Base-by-base conservation (phyloP, 2,797 vertebrate genomes). In the Dromococcyx pavoninus region DNA sequence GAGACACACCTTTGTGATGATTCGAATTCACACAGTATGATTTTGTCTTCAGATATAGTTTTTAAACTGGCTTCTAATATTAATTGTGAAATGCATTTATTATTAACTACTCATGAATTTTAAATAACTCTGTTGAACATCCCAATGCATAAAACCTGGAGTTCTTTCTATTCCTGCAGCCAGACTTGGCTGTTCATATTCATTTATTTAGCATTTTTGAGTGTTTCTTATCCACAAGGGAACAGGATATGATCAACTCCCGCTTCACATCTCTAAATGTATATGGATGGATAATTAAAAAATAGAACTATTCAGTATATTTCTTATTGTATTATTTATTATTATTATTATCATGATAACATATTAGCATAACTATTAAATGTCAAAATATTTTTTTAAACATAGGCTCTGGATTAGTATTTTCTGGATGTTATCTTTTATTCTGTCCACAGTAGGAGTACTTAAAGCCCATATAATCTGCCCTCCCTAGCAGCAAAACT, bases 31-130 rank as follows among this genome's bases (percentile, higher is more conserved):
- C 66, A n/a, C n/a, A 9, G 35, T 13, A 50, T 1, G 12, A 18
- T 69, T 94, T 74, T 72, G 41, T 69, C 54, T 72, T 66, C 58
- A 2, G 32, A 39, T 74, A 65, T 13, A 69, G 4, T 53, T 72
- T 90, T 89, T 37, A 53, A 69, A 43, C 57, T 41, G 58, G 37
- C 17, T 76, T 93, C 70, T 79, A 70, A 76, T 57, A 70, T 60
- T 93, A 81, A 91, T 73, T 96, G 88, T 25, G 56, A 73, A 78
- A 57, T 17, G 48, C 73, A 93, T 97, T 88, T 70, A 94, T 95
- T 94, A 96, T 94, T 92, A 93, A 94, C 12, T n/a, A 95, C 76
- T 66, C 70, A 95, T 91, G 44, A 92, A 95, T 95, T 94, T 92
- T 88, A 93, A 83, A 91, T 75, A 78, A 75, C 46, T 48, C n/a